Evolutionary conservation across 92 coral and sea anemone species (phyloP).

Genomic region (Montipora capitata): DNA sequence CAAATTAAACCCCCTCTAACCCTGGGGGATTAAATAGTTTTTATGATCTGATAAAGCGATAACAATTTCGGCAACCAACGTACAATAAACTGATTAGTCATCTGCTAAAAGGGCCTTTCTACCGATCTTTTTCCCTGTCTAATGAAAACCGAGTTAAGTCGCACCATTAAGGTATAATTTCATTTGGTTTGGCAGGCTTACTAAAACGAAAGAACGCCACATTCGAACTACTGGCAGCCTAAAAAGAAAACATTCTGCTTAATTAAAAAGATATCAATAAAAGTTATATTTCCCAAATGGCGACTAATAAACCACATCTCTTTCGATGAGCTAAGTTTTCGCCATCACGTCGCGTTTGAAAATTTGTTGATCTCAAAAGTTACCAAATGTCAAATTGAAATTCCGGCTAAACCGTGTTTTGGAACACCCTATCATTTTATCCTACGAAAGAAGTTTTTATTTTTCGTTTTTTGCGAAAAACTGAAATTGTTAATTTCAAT

Average conservation of each 20-base stretch:
- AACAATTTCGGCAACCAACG: conserved; percentile 45
- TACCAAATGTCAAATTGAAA: not conserved
- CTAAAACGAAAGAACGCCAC: not conserved
- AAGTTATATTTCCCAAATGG: conserved; percentile 24
- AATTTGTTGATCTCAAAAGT: conserved; percentile 29
- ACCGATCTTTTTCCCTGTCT: not conserved
- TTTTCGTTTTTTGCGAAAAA: not conserved
- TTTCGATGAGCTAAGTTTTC: conserved; percentile 19
- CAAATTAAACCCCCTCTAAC: conserved; percentile 73
- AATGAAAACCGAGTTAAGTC: not conserved
- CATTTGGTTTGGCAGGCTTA: not conserved
- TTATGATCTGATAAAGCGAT: conserved; percentile 74
- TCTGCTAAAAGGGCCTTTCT: not conserved
- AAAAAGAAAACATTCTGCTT: not conserved
- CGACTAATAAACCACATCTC: conserved; percentile 28
- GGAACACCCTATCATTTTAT: not conserved
- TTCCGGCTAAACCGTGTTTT: not conserved
- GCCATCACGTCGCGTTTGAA: conserved; percentile 34
- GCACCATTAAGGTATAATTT: not conserved
- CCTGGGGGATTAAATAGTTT: conserved; percentile 50
- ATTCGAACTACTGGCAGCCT: not conserved
- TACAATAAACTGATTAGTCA: conserved; percentile 35
- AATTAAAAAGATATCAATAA: conserved; percentile 47
- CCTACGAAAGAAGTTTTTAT: not conserved
- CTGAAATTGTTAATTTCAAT: conserved; percentile 35